Percentiles rank a stretch among this genome's conserved stretches.
These are phyloP conservation scores for Acanthoscelides obtectus DNA, from an alignment of 2,888 invertebrate species.

Conservation along the genomic window DNA sequence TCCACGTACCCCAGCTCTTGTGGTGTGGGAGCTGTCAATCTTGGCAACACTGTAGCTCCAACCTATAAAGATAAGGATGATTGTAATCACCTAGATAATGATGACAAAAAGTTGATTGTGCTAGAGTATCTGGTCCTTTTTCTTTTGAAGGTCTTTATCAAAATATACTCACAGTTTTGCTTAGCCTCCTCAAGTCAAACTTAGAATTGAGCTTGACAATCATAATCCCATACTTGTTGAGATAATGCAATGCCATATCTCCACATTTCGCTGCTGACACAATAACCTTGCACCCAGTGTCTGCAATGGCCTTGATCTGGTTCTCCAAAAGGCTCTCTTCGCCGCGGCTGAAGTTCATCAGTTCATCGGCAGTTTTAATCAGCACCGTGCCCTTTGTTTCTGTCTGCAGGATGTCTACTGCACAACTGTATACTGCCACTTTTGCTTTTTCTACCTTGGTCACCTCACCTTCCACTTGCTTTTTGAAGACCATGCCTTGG, in stretches of 20 bases:
- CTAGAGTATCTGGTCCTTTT: too few relatives aligned
- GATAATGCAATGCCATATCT: constrained; percentile 94
- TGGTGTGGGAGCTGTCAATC: constrained; percentile 71
- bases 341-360: constrained; percentile 89
- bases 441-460: constrained; percentile 75
- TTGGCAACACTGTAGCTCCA: constrained; percentile 55
- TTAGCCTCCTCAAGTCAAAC: constrained; percentile 91
- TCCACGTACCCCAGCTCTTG: constrained; percentile 93
- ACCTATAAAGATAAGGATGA: constrained; percentile 33
- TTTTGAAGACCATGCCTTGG: constrained; percentile 97
- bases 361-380: constrained; percentile 92
- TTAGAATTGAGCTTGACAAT: constrained; percentile 93
- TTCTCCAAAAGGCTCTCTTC: constrained; percentile 90
- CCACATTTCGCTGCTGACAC: constrained; percentile 98
- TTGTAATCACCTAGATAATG: too few relatives aligned
- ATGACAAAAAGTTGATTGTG: too few relatives aligned
- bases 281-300: constrained; percentile 84
- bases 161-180: constrained; percentile 74
- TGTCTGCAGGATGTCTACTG: constrained; percentile 92
- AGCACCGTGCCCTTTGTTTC: constrained; percentile 92
- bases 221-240: constrained; percentile 95
- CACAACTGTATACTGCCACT: constrained; percentile 91
- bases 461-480: constrained; percentile 90
- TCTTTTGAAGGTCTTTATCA: too few relatives aligned
- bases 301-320: constrained; percentile 85